Evolutionary conservation across 2,113 vertebrate species (phyloP).

Genomic region (Pantherophis guttatus): DNA sequence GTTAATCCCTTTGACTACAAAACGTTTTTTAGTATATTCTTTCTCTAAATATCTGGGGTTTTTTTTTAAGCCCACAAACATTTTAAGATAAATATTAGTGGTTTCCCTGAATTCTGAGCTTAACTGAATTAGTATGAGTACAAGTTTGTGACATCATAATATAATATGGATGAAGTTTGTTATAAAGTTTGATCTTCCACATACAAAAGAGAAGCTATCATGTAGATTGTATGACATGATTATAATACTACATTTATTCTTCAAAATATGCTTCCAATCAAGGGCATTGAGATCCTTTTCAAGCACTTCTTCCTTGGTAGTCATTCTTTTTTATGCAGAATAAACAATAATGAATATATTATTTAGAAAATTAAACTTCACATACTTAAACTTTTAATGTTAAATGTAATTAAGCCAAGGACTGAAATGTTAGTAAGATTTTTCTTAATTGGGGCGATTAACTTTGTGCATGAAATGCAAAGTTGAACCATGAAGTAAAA

Average conservation of each 20-base stretch:
- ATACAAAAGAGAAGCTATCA: not conserved
- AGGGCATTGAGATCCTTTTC: conserved; percentile 6
- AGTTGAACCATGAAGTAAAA: not conserved
- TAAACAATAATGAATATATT: not conserved
- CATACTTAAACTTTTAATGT: not conserved
- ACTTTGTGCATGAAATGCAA: not conserved
- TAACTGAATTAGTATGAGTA: not conserved
- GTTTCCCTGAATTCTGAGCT: not conserved
- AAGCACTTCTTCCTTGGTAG: not conserved
- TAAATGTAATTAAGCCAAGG: not conserved
- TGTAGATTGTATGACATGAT: not conserved
- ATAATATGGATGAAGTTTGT: not conserved
- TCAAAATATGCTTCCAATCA: not conserved
- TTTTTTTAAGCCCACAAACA: not conserved
- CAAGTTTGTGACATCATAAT: not conserved
- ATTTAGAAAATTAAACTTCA: not conserved
- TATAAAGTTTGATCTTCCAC: not conserved
- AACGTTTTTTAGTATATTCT: not conserved
- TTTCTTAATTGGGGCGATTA: not conserved
- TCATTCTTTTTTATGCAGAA: conserved; percentile 5
- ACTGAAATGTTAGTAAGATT: not conserved
- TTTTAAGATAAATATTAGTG: not conserved
- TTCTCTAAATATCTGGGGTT: not conserved
- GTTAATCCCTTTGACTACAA: not conserved
- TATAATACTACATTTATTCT: not conserved